Evolutionary conservation across 2,888 invertebrate genomes (phyloP), one percentile per base, ranked within the genome.

Genomic region (Aplocera efformata): DNA sequence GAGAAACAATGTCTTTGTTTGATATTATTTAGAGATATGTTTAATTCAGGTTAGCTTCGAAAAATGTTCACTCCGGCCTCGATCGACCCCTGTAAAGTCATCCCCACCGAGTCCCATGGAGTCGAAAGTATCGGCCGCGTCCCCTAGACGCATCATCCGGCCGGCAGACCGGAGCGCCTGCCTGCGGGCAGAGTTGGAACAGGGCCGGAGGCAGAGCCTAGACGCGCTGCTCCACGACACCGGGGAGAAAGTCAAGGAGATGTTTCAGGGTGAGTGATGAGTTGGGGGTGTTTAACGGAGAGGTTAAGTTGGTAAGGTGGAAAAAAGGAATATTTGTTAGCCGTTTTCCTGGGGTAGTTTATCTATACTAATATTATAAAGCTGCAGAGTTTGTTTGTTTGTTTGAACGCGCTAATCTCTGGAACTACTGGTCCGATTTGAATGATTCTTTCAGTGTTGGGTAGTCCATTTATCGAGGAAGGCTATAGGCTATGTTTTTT

Each of bases 181-280:
- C 29, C 45, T 75, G 22, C 46, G 69, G 0, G 74, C 73, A 0
- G 78, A 79, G 43, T 42, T 78, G 30, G 77, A 76, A 42, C 58
- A 58, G 9, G 71, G 71, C 41, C 82, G 94, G 32, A 80, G 95
- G 11, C 94, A 94, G 72, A 94, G 94, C 50, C 79, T 95, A 21
- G 95, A 95, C 60, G 92, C 94, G 44, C 68, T 95, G 11, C 89
- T 94, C 65, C 91, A 91, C 22, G 94, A 94, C 52, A 94, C 94
- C 0, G 91, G 94, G 23, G 94, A 94, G 72, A 92, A 93, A 63
- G 92, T 95, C 47, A 95, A 95, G 74, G 95, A 95, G 78, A 92
- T 94, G 63, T 92, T 95, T 55, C 94, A 94, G 69, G 94, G 95
- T 65, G 85, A 88, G n/a, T n/a, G n/a, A n/a, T n/a, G n/a, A n/a